A percentile compares a stretch with the other conserved stretches of the same genome.
These are phyloP conservation scores for Drosophila orena DNA, from an alignment of 1,140 invertebrate species.

Conservation along the genomic window DNA sequence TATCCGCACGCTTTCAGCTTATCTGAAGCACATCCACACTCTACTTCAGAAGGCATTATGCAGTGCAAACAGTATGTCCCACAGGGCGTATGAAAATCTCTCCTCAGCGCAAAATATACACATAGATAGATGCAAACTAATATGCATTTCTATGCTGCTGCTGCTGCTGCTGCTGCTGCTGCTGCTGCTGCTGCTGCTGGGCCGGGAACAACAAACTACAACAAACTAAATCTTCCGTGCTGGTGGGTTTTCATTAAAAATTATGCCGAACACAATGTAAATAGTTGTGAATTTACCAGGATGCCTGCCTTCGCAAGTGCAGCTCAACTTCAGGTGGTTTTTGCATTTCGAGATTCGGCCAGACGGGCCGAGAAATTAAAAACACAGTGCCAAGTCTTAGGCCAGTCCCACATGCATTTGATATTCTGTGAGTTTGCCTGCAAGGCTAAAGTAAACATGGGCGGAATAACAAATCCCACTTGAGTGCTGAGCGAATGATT, in stretches of 20 bases:
- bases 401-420: conserved; percentile 6
- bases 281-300: conserved; percentile 55
- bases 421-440: conserved; percentile 3
- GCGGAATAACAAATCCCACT: background rate
- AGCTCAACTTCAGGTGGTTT: conserved; percentile 5
- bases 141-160: conserved; percentile 13
- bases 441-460: background rate
- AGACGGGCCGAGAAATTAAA: conserved; percentile 1
- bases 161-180: too few relatives aligned
- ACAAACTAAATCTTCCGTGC: conserved; percentile 11
- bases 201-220: conserved; percentile 3
- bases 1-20: conserved; percentile 27
- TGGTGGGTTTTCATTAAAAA: conserved; percentile 39
- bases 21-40: background rate
- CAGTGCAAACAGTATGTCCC: conserved; percentile 6
- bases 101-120: too few relatives aligned
- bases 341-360: conserved; percentile 11
- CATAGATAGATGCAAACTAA: conserved; percentile 31
- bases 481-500: background rate
- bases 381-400: background rate
- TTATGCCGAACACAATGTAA: conserved; percentile 52
- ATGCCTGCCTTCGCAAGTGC: conserved; percentile 1
- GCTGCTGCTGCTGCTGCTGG: background rate
- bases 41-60: conserved; percentile 7
- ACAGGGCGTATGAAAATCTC: conserved; percentile 1